Conservation (phyloP, 1,140 invertebrate species). For the Bombus terrestris region DNA sequence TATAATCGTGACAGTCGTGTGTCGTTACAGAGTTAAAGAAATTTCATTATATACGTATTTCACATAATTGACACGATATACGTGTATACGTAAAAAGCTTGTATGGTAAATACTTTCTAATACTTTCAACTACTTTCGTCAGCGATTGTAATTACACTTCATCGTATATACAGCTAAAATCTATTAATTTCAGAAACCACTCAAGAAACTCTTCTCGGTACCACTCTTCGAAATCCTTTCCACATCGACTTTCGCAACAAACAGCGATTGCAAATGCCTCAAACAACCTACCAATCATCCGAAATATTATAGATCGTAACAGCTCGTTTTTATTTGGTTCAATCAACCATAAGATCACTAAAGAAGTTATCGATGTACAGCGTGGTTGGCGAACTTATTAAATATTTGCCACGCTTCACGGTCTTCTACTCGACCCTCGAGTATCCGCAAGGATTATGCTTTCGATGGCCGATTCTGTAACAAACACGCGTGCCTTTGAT, state of each 20-base stretch:
- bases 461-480: background rate
- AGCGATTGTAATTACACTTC: background rate
- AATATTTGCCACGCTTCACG: conserved; percentile 33
- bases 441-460: conserved; percentile 1
- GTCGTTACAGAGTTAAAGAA: too few relatives aligned
- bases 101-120: too few relatives aligned
- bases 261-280: background rate
- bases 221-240: background rate
- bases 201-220: background rate
- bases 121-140: background rate
- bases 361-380: conserved; percentile 19
- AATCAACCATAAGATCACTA: background rate
- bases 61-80: too few relatives aligned
- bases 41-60: too few relatives aligned
- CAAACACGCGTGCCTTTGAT: background rate
- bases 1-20: too few relatives aligned
- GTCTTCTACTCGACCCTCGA: background rate
- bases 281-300: background rate
- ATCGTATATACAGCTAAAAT: background rate
- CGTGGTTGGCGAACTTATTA: conserved; percentile 1
- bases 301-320: background rate
- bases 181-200: background rate
- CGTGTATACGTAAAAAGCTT: too few relatives aligned
- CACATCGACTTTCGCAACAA: background rate
- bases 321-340: background rate